Base-by-base conservation (phyloP, 2,888 invertebrate species). In the Amiota mariae region DNA sequence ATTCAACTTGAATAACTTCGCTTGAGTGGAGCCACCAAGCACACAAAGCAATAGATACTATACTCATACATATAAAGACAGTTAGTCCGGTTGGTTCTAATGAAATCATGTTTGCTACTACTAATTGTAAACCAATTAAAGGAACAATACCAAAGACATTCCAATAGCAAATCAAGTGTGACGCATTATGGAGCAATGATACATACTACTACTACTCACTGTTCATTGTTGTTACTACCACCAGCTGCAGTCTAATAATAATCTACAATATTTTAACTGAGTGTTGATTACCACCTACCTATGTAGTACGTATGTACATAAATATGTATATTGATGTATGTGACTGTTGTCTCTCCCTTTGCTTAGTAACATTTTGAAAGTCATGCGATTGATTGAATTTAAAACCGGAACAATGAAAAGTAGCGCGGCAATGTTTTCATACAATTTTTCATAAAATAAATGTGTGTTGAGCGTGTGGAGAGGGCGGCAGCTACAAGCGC, bases 131-230 rank as follows among this genome's bases (percentile, higher is more conserved):
- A 85, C 83, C 83, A 84, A 84, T 84, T 86, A 86, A 84, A 84
- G 86, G 86, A 85, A 86, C 86, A 85, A 86, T 86, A 24, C 67
- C 36, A 36, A 36, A 20, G 81, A 84, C 85, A 85, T 79, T 84
- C 84, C 83, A 86, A 85, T 86, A 84, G 81, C 85, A 85, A 84
- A 86, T 84, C 81, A 84, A 84, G 82, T 86, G 85, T 86, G 81
- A 68, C 51, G 67, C 49, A 47, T 67, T 49, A 20, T 13, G 12
- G 9, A 57, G 12, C 13, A 15, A 2, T 13, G 63, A 11, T 36
- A 24, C 24, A 24, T 24, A 24, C 15, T 20, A 20, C 15, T 20
- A 20, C 57, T 15, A 15, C 8, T 24, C 3, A 11, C 36, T 11
- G 63, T 20, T 63, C 24, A 46, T 46, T 20, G 51, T 36, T 68